These are phyloP conservation scores for Lymantria monacha DNA, from an alignment of 2,888 invertebrate genomes.

Conservation along the genomic window DNA sequence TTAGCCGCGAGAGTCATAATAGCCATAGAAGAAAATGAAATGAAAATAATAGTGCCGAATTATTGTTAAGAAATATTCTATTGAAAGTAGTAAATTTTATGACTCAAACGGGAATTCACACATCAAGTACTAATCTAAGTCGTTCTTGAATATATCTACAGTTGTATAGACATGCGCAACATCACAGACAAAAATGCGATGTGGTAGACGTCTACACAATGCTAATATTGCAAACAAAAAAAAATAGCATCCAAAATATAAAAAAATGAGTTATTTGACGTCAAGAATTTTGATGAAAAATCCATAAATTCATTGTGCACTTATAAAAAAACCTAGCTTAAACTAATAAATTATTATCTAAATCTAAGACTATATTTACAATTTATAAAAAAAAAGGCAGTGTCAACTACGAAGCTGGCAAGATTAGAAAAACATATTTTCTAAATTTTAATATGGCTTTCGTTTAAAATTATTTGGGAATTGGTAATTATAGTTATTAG, in stretches of 20 bases:
- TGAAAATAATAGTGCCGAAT: not conserved
- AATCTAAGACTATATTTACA: conserved; percentile 71
- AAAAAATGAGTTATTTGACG: not conserved
- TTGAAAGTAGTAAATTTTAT: conserved; percentile 9
- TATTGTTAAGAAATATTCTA: conserved; percentile 7
- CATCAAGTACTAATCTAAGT: conserved; percentile 13
- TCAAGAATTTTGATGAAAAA: conserved; percentile 2
- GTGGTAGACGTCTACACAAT: conserved; percentile 78
- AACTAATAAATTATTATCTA: conserved; percentile 20
- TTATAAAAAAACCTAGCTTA: conserved; percentile 12
- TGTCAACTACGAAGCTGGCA: conserved; percentile 79
- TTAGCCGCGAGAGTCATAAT: conserved; percentile 18
- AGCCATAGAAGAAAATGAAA: conserved; percentile 5
- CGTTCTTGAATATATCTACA: conserved; percentile 39
- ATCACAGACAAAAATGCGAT: conserved; percentile 64
- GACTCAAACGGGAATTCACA: conserved; percentile 25
- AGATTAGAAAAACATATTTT: conserved; percentile 74
- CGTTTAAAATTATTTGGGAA: conserved; percentile 57
- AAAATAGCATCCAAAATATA: not conserved
- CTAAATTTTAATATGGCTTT: conserved; percentile 81
- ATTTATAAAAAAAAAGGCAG: conserved; percentile 66
- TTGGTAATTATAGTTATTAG: conserved; percentile 46
- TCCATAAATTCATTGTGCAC: conserved; percentile 14
- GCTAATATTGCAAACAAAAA: conserved; percentile 23
- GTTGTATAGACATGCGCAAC: conserved; percentile 78